These are phyloP conservation scores for Rousettus madagascariensis DNA, from an alignment of 2,797 vertebrate genomes.

Conservation along the genomic window DNA sequence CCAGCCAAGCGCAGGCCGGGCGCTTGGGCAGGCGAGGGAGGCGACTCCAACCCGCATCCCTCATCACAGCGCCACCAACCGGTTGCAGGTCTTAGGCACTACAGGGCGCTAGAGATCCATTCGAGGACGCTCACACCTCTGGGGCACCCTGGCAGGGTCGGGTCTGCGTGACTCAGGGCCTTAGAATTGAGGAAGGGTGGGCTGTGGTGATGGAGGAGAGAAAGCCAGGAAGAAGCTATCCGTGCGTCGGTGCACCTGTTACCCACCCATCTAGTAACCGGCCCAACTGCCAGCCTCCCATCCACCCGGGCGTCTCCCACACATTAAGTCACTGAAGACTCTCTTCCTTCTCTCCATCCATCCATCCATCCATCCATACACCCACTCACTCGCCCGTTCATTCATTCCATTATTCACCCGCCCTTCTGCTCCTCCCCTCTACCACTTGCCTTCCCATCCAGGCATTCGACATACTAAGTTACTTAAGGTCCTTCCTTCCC, in stretches of 20 bases:
- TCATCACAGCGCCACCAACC: neutral
- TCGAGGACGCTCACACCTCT: neutral
- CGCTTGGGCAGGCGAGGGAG: neutral
- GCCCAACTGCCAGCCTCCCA: neutral
- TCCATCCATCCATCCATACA: neutral
- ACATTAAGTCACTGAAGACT: neutral
- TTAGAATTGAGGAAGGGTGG: neutral
- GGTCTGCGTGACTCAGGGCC: neutral
- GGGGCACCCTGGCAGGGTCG: neutral
- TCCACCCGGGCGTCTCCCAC: neutral
- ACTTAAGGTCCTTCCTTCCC: neutral
- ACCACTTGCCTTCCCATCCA: neutral
- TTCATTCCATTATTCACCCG: neutral
- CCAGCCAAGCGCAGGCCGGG: neutral
- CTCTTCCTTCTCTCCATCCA: neutral
- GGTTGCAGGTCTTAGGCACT: fast-evolving
- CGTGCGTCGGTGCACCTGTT: neutral
- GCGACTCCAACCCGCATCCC: fast-evolving
- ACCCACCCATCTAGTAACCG: neutral
- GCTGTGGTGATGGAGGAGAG: neutral
- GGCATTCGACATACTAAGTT: neutral
- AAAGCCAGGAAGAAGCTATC: neutral
- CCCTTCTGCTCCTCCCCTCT: neutral
- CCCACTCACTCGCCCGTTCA: neutral
- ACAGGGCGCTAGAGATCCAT: neutral